Evolutionary conservation across 2,797 vertebrate genomes (phyloP).

Genomic region (Alosa sapidissima): DNA sequence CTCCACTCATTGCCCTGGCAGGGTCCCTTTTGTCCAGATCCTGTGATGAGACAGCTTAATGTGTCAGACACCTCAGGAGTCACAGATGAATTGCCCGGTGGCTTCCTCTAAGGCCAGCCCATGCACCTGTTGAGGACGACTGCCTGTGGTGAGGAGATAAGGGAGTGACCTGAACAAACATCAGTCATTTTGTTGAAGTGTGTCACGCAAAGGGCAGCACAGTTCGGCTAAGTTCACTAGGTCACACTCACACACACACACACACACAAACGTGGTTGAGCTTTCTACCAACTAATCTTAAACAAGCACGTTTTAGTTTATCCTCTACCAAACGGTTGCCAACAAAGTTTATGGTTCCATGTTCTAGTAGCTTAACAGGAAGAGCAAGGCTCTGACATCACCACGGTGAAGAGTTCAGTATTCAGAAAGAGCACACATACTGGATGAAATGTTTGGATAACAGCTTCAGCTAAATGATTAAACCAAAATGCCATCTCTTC

Average conservation of each 20-base stretch:
- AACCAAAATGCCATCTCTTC: not conserved
- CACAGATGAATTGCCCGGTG: too few relatives aligned
- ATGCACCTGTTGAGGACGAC: too few relatives aligned
- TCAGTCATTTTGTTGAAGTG: not conserved
- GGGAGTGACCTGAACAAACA: not conserved
- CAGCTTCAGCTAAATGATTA: not conserved
- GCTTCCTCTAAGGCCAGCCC: too few relatives aligned
- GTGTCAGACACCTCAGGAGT: too few relatives aligned
- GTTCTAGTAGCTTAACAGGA: not conserved
- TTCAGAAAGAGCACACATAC: not conserved
- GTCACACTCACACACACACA: not conserved
- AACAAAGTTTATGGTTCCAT: not conserved
- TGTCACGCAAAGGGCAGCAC: not conserved
- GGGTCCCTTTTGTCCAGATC: too few relatives aligned
- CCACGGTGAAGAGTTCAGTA: not conserved
- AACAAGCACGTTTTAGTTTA: not conserved
- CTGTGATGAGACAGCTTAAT: too few relatives aligned
- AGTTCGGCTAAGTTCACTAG: not conserved
- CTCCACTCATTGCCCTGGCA: too few relatives aligned
- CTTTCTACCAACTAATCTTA: not conserved
- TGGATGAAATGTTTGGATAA: not conserved
- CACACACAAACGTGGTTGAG: not conserved
- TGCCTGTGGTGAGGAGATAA: too few relatives aligned
- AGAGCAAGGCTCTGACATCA: not conserved
- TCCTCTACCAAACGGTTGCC: not conserved